phyloP scores from a whole-genome alignment of 2,888 invertebrate genomes.

The Cryptophagus acutangulus region DNA sequence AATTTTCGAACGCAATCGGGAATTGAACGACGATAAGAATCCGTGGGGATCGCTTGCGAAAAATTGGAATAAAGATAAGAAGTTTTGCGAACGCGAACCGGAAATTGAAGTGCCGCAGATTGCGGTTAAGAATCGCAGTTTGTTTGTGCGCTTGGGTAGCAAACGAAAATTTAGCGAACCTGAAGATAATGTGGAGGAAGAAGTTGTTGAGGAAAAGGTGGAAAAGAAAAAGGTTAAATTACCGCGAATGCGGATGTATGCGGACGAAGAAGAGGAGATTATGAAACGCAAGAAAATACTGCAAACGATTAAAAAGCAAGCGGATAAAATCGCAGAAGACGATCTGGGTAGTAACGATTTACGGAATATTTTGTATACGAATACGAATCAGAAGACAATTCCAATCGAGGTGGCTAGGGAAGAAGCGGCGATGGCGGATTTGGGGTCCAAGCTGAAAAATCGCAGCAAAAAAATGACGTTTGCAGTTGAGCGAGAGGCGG shows the following conservation, averaged over 20 bases:
- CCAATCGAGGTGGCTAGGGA: slow-evolving; percentile 11
- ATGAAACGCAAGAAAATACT: slow-evolving; percentile 44
- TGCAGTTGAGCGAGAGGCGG: slow-evolving; percentile 29
- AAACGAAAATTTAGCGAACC: slow-evolving; percentile 30
- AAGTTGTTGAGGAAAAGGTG: slow-evolving; percentile 24
- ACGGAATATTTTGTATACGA: slow-evolving; percentile 31
- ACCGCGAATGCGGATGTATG: slow-evolving; percentile 80
- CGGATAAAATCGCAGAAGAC: slow-evolving; percentile 36
- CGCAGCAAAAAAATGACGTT: slow-evolving; percentile 35
- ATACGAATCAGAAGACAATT: slow-evolving; percentile 22
- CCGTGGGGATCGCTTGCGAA: slow-evolving; percentile 70
- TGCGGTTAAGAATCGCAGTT: slow-evolving; percentile 33
- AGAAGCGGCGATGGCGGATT: slow-evolving; percentile 26
- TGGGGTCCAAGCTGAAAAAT: slow-evolving; percentile 36
- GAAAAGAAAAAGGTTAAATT: slow-evolving; percentile 56
- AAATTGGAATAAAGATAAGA: slow-evolving; percentile 61
- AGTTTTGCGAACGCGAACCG: slow-evolving; percentile 53
- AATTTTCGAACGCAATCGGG: slow-evolving; percentile 43
- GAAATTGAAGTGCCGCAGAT: slow-evolving; percentile 22
- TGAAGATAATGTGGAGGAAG: slow-evolving; percentile 23
- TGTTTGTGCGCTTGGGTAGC: slow-evolving; percentile 38
- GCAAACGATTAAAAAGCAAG: slow-evolving; percentile 40
- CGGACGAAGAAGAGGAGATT: slow-evolving; percentile 77
- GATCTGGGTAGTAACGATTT: slow-evolving; percentile 29
- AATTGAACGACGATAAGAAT: slow-evolving; percentile 52